A percentile compares a stretch with the other conserved stretches of the same genome.
Evolutionary conservation across 2,888 invertebrate species (phyloP).

Genomic region (Cantharis nigra): DNA sequence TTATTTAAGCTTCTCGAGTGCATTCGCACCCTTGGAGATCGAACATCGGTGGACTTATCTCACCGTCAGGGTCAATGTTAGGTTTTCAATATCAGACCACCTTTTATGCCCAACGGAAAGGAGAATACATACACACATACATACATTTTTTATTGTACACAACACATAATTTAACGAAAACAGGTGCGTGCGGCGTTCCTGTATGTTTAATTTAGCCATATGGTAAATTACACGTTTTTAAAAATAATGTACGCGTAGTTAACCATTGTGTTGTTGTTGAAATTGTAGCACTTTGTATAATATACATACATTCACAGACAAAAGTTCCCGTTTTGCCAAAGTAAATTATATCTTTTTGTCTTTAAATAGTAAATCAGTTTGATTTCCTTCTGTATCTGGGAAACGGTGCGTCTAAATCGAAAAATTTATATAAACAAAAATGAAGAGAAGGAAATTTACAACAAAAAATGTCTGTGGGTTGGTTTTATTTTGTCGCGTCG

Average conservation of each 20-base stretch:
- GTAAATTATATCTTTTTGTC: too few relatives aligned
- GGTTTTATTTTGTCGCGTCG: too few relatives aligned
- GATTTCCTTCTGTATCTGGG: too few relatives aligned
- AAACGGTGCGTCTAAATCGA: too few relatives aligned
- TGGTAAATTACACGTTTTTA: neutral
- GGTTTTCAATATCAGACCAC: neutral
- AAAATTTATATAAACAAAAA: too few relatives aligned
- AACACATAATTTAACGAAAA: neutral
- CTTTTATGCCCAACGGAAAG: too few relatives aligned
- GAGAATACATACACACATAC: too few relatives aligned
- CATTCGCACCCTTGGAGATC: neutral
- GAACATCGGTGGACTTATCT: neutral
- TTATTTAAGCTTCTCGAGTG: neutral
- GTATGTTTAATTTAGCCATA: neutral
- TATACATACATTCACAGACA: too few relatives aligned
- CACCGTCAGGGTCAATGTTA: neutral
- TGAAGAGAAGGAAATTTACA: too few relatives aligned
- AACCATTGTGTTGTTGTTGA: neutral
- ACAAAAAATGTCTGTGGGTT: too few relatives aligned
- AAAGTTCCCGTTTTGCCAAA: too few relatives aligned
- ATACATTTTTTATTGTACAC: neutral
- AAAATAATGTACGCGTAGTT: neutral
- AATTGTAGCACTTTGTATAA: neutral
- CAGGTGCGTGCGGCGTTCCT: neutral
- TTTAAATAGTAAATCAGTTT: too few relatives aligned